Conservation (phyloP, 2,888 invertebrate species). For the Lagria hirta region DNA sequence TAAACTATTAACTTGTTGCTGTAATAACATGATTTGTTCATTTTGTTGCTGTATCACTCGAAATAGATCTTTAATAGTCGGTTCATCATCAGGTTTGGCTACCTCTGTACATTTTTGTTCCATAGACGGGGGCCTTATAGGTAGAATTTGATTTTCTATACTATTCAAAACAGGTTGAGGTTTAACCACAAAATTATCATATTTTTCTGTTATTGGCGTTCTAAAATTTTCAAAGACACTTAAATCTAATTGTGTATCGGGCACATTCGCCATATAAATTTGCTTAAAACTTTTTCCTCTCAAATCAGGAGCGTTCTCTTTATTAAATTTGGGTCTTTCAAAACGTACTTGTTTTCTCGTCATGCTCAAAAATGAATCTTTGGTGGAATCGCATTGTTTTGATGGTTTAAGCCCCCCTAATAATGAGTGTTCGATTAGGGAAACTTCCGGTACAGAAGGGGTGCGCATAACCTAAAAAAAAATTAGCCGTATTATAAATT, state of each 20-base stretch:
- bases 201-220: neutral
- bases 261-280: slow-evolving; percentile 52
- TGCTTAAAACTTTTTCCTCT: slow-evolving; percentile 44
- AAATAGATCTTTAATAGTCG: slow-evolving; percentile 62
- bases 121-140: too few species aligned
- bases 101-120: slow-evolving; percentile 21
- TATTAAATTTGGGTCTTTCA: slow-evolving; percentile 37
- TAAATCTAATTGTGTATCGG: slow-evolving; percentile 50
- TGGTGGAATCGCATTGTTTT: neutral
- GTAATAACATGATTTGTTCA: slow-evolving; percentile 65
- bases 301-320: slow-evolving; percentile 22
- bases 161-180: slow-evolving; percentile 1
- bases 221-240: slow-evolving; percentile 44
- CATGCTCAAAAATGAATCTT: neutral
- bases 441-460: slow-evolving; percentile 50
- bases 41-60: slow-evolving; percentile 69
- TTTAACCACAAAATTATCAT: slow-evolving; percentile 1
- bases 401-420: slow-evolving; percentile 21
- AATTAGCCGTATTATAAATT: slow-evolving; percentile 1
- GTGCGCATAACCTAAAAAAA: slow-evolving; percentile 5
- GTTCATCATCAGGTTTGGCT: slow-evolving; percentile 50
- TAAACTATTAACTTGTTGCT: slow-evolving; percentile 56
- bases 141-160: slow-evolving; percentile 8
- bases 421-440: slow-evolving; percentile 39
- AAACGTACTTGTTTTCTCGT: slow-evolving; percentile 49